Percentiles rank a stretch among this genome's conserved stretches.
These are phyloP conservation scores for Synergus laeviventris DNA, from an alignment of 2,888 invertebrate species.

Conservation along the genomic window DNA sequence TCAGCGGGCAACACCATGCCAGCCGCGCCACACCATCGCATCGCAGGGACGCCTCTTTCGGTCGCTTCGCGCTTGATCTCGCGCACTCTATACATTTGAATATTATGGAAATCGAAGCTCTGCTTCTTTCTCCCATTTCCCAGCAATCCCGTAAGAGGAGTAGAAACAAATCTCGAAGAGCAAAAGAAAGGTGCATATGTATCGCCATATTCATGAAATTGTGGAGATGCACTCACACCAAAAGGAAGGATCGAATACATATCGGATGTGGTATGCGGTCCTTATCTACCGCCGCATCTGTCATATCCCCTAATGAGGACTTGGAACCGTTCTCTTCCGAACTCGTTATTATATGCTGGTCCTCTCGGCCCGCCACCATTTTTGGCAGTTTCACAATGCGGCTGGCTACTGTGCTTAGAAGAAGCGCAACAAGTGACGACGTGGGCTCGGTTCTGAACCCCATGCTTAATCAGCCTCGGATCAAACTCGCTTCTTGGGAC, in stretches of 20 bases:
- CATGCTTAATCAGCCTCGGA: constrained; percentile 27
- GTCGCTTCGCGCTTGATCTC: constrained; percentile 51
- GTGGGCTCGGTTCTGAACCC: constrained; percentile 45
- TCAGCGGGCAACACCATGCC: constrained; percentile 74
- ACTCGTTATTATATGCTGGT: constrained; percentile 52
- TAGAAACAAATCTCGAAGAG: constrained; percentile 29
- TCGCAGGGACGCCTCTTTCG: constrained; percentile 46
- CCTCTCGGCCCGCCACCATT: constrained; percentile 52
- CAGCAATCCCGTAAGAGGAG: constrained; percentile 3
- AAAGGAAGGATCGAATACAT: constrained; percentile 56
- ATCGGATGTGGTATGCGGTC: constrained; percentile 57
- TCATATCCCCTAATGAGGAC: constrained; percentile 73
- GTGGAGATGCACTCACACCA: constrained; percentile 41
- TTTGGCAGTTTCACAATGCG: constrained; percentile 43
- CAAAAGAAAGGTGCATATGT: constrained; percentile 34
- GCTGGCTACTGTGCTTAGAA: constrained; percentile 15
- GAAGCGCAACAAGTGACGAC: constrained; percentile 52
- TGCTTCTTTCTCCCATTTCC: constrained; percentile 5
- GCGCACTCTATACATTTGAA: constrained; percentile 71
- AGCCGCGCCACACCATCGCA: constrained; percentile 50
- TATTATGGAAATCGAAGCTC: constrained; percentile 73
- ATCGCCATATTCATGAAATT: constrained; percentile 43
- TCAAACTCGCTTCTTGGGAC: constrained; percentile 18
- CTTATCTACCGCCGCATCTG: constrained; percentile 66
- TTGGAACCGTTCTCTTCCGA: constrained; percentile 47